phyloP scores from a whole-genome alignment of 1,140 invertebrate species.

The Alviniconcha marisindica region DNA sequence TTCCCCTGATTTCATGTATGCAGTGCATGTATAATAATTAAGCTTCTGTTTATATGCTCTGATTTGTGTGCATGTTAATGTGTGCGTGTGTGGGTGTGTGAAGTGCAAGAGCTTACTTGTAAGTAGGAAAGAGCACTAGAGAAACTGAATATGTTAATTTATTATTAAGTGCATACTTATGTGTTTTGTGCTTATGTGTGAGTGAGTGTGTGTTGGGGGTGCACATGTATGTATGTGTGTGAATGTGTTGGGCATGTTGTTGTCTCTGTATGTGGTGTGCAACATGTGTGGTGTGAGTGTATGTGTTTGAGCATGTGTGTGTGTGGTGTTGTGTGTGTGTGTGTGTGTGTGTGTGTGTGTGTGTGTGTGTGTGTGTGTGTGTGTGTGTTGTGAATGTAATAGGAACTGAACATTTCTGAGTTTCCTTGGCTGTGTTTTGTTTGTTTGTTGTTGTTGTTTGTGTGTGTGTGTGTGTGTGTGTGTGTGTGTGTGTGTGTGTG shows the following conservation, averaged over 20 bases:
- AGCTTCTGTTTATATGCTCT: not conserved
- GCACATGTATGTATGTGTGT: not conserved
- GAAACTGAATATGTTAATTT: too few species aligned
- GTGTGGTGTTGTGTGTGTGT: not conserved
- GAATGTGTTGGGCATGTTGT: not conserved
- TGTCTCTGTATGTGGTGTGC: too few species aligned
- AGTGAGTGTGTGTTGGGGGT: not conserved
- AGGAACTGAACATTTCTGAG: too few species aligned
- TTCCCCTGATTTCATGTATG: not conserved
- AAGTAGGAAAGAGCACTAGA: too few species aligned
- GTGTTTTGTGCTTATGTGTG: not conserved
- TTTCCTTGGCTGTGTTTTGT: too few species aligned
- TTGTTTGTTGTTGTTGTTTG: not conserved
- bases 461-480: not conserved
- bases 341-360: not conserved
- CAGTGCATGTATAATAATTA: not conserved
- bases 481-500: not conserved
- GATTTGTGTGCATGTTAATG: not conserved
- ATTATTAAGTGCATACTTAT: too few species aligned
- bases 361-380: constrained; percentile 16
- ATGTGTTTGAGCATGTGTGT: not conserved
- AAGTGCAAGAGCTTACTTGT: too few species aligned
- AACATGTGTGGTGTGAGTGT: too few species aligned
- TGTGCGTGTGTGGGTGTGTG: not conserved
- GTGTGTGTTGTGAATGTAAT: too few species aligned